Base-by-base conservation (phyloP, 2,113 vertebrate species). In the Cnemophilus loriae region DNA sequence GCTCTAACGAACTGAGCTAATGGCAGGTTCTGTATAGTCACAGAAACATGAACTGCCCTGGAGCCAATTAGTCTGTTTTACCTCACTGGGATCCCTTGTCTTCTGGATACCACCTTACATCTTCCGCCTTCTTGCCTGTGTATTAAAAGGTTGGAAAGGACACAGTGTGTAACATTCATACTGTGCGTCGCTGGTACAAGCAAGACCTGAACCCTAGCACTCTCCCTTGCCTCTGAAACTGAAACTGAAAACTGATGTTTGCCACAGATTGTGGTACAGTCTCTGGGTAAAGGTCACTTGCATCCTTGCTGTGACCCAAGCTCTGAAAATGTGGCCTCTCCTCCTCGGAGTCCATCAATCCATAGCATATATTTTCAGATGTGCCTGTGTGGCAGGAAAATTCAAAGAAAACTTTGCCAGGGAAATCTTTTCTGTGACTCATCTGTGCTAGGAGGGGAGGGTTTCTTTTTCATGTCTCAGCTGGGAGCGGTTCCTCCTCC, bases 401-500 rank as follows among this genome's bases (percentile, higher is more conserved):
- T 83, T 57, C 68, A 70, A 81, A 78, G 39, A 81, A 42, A 90
- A 18, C 23, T 60, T 60, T 75, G 30, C 55, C 2, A 3, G 23
- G 32, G 64, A 90, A 35, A 32, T 44, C 14, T 89, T 47, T 73
- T 46, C 59, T 33, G 59, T 94, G 88, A 93, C 64, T 96, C 77
- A n/a, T 82, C 55, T 56, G 53, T 64, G 41, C 76, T 86, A 56
- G 83, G 68, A 86, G 69, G 73, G 76, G 56, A 87, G 32, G 53
- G 55, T 81, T 95, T 89, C 65, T 94, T 95, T 71, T 84, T 70
- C 18, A 6, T 74, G 83, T 91, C 85, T 68, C 71, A 89, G 59
- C 49, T 47, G 15, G 52, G 64, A 64, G 84, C 4, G 16, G 78
- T 63, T 14, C 60, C 35, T 84, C 61, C 78, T 73, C 37, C 16